Conservation (phyloP, 2,113 vertebrate genomes). For the Lepus timidus region DNA sequence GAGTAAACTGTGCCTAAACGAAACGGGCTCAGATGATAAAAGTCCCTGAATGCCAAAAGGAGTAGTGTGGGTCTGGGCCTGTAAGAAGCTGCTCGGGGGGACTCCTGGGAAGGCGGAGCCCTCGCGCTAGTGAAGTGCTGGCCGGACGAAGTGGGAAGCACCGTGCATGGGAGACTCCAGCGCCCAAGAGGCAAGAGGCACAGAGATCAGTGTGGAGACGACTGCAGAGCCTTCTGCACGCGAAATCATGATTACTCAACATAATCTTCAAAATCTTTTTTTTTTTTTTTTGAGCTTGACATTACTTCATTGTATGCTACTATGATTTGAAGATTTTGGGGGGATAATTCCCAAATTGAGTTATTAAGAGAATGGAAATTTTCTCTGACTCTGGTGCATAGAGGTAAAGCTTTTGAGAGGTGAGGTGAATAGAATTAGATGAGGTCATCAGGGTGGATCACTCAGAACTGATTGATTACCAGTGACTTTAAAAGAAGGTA, state of each 20-base stretch:
- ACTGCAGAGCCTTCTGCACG: neutral
- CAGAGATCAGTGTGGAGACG: neutral
- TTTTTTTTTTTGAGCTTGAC: too few species aligned
- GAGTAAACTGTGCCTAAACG: neutral
- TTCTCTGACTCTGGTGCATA: too few species aligned
- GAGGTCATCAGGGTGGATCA: too few species aligned
- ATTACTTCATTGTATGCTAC: too few species aligned
- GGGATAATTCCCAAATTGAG: too few species aligned
- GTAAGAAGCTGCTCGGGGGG: neutral
- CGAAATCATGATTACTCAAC: neutral
- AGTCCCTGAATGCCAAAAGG: neutral
- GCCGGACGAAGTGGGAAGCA: neutral
- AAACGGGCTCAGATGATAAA: neutral
- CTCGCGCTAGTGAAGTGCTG: neutral
- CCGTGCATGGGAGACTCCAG: neutral
- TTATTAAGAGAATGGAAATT: too few species aligned
- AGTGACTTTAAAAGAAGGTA: too few species aligned
- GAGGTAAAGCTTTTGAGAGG: too few species aligned
- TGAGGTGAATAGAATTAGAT: too few species aligned
- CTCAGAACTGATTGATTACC: too few species aligned
- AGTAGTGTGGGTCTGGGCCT: neutral
- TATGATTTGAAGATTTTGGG: too few species aligned
- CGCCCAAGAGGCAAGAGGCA: neutral
- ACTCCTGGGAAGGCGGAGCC: neutral
- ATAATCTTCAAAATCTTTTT: constrained; percentile 5